These are phyloP conservation scores for Muscidifurax raptorellus DNA, from an alignment of 1,140 invertebrate species.

Conservation along the genomic window DNA sequence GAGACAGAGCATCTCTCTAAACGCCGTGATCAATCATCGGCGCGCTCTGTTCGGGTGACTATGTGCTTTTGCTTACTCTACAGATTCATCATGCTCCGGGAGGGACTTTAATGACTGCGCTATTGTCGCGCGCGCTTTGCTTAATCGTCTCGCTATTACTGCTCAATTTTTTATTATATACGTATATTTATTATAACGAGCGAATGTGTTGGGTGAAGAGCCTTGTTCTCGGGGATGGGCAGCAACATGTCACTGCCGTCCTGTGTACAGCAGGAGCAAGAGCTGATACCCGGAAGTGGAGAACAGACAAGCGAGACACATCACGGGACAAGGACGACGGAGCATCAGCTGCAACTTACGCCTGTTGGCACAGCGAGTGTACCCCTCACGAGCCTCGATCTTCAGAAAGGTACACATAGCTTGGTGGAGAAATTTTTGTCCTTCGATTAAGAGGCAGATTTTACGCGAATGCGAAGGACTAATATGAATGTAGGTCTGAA, in stretches of 20 bases:
- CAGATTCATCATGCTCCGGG: too few species aligned
- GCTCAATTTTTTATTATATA: background rate
- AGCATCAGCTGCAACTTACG: constrained; percentile 60
- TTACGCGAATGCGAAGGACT: too few species aligned
- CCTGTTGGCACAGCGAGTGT: constrained; percentile 62
- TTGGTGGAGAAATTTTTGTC: too few species aligned
- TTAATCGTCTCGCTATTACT: background rate
- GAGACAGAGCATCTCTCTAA: constrained; percentile 68
- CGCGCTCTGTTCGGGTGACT: constrained; percentile 66
- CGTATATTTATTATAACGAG: too few species aligned
- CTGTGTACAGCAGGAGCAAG: constrained; percentile 67
- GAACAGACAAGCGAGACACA: background rate
- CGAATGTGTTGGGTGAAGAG: constrained; percentile 53
- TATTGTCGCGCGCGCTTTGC: background rate
- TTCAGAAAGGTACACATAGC: constrained; percentile 59
- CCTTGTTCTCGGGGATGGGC: constrained; percentile 68
- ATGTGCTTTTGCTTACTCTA: background rate
- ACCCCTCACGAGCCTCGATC: constrained; percentile 62
- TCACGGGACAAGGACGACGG: background rate
- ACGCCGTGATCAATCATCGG: constrained; percentile 69
- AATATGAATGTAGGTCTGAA: too few species aligned
- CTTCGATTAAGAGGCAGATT: too few species aligned
- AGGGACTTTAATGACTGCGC: too few species aligned
- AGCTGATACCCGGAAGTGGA: constrained; percentile 25
- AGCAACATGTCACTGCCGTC: constrained; percentile 71